Percentiles rank a stretch among this genome's conserved stretches.
phyloP scores from a whole-genome alignment of 2,888 invertebrate species.

The Blera fallax region DNA sequence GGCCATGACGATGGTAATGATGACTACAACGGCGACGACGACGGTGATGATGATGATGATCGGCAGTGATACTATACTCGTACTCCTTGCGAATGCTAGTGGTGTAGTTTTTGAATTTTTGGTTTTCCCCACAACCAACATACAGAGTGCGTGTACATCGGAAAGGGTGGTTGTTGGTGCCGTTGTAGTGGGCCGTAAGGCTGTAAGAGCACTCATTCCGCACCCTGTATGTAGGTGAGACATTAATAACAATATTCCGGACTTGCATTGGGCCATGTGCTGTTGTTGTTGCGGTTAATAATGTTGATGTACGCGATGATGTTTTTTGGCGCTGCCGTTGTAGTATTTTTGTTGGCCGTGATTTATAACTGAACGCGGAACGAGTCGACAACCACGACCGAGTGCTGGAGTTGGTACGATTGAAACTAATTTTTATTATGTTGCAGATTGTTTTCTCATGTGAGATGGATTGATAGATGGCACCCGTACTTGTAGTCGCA shows the following conservation, averaged over 20 bases:
- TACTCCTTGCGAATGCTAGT: neutral
- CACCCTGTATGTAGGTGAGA: slow-evolving; percentile 73
- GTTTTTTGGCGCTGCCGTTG: slow-evolving; percentile 73
- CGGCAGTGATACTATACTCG: slow-evolving; percentile 15
- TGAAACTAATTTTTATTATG: slow-evolving; percentile 73
- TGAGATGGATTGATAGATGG: slow-evolving; percentile 73
- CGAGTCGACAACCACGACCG: slow-evolving; percentile 2
- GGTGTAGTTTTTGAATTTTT: slow-evolving; percentile 45
- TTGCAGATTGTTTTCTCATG: slow-evolving; percentile 72
- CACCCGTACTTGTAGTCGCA: slow-evolving; percentile 46
- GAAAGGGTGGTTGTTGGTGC: slow-evolving; percentile 61
- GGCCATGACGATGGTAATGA: slow-evolving; percentile 68
- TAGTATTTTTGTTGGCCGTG: slow-evolving; percentile 66
- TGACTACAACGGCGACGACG: slow-evolving; percentile 53
- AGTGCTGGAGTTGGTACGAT: slow-evolving; percentile 43
- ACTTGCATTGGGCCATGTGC: slow-evolving; percentile 12
- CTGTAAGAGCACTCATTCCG: slow-evolving; percentile 47
- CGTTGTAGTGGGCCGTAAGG: slow-evolving; percentile 40
- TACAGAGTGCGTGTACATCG: slow-evolving; percentile 49
- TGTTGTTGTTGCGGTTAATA: slow-evolving; percentile 67
- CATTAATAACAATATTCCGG: slow-evolving; percentile 71
- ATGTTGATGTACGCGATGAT: slow-evolving; percentile 73
- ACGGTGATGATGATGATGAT: slow-evolving; percentile 31
- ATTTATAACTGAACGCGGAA: slow-evolving; percentile 60
- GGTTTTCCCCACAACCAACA: neutral